Evolutionary conservation across 2,113 vertebrate genomes (phyloP).

Genomic region (Plestiodon gilberti): DNA sequence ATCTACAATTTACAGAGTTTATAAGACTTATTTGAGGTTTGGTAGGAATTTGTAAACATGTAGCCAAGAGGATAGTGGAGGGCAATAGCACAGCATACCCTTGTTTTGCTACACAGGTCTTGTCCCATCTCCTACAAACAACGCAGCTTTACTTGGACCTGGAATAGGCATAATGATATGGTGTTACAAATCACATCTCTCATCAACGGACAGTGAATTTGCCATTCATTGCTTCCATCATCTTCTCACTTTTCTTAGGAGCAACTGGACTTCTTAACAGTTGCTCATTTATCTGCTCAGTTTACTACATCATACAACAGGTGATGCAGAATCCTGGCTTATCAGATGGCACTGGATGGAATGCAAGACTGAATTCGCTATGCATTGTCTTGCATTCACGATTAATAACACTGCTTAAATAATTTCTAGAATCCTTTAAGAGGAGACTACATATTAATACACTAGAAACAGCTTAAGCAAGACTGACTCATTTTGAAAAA

Average conservation of each 20-base stretch:
- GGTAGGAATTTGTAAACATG: neutral
- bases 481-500: neutral
- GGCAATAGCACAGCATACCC: neutral
- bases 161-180: neutral
- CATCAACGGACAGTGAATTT: neutral
- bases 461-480: neutral
- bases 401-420: slow-evolving; percentile 36
- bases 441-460: neutral
- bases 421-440: neutral
- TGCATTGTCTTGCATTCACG: slow-evolving; percentile 28
- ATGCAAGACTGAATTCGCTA: slow-evolving; percentile 16
- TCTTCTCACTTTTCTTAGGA: neutral
- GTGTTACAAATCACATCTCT: neutral
- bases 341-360: neutral
- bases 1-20: neutral
- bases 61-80: neutral
- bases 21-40: neutral
- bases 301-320: slow-evolving; percentile 32
- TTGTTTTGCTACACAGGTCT: neutral
- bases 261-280: slow-evolving; percentile 32
- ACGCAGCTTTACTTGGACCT: neutral
- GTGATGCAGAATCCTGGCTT: neutral
- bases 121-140: neutral
- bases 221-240: neutral
- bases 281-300: slow-evolving; percentile 37